These are phyloP conservation scores for Abramis brama DNA, from an alignment of 2,113 vertebrate species.

Conservation along the genomic window DNA sequence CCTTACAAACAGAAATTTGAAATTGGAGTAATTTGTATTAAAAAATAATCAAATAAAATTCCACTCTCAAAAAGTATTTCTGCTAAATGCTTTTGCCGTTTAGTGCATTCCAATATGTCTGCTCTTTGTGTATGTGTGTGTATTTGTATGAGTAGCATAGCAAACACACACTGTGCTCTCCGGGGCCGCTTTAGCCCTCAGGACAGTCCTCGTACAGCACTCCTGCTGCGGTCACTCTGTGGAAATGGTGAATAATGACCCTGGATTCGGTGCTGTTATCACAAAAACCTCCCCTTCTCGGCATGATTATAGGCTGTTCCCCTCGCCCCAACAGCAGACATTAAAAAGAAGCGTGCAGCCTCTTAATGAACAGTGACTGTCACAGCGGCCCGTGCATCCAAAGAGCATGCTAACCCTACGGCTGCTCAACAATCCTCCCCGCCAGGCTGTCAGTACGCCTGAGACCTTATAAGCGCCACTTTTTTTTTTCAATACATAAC, in stretches of 20 bases:
- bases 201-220: neutral
- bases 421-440: slow-evolving; percentile 22
- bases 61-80: neutral
- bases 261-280: slow-evolving; percentile 49
- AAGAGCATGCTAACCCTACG: slow-evolving; percentile 24
- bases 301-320: slow-evolving; percentile 52
- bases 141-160: neutral
- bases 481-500: slow-evolving; percentile 64
- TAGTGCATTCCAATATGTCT: neutral
- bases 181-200: neutral
- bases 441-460: slow-evolving; percentile 39
- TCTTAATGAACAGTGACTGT: slow-evolving; percentile 25
- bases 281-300: slow-evolving; percentile 51
- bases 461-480: slow-evolving; percentile 62
- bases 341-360: slow-evolving; percentile 42
- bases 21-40: neutral
- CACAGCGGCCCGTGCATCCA: neutral
- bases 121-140: neutral
- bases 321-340: slow-evolving; percentile 46
- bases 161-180: slow-evolving; percentile 18
- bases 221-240: slow-evolving; percentile 28
- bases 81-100: neutral
- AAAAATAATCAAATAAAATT: neutral
- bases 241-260: slow-evolving; percentile 53
- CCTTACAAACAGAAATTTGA: neutral